Base-by-base conservation (phyloP, 2,888 invertebrate genomes). In the Sepiola atlantica region DNA sequence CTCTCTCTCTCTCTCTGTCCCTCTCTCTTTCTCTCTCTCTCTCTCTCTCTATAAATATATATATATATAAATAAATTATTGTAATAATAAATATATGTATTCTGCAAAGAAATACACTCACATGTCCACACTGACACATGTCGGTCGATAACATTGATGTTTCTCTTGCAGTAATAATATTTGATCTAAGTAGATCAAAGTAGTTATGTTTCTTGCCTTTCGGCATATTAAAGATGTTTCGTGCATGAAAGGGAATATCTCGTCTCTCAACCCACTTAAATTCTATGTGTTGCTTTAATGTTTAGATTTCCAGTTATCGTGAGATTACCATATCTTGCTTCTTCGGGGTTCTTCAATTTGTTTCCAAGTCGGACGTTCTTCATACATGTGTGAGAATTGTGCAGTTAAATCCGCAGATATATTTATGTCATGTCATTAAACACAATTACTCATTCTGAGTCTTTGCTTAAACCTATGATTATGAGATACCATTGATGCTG, bases 151-250 rank as follows among this genome's bases (percentile, higher is more conserved):
- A 77, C n/a, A n/a, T 77, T 77, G 77, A 32, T n/a, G 32, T 77
- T 18, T 77, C 77, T 16, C 77, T 77, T 14, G 18, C n/a, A 77
- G 77, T 14, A 77, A n/a, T 77, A 77, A 77, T 77, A 77, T 77
- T 77, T 77, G 77, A 77, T 77, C 77, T 77, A n/a, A 77, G 77
- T 77, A 77, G 77, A 77, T 77, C 77, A 77, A 77, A 77, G 77
- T 6, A 77, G n/a, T n/a, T 77, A 1, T 16, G n/a, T n/a, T 77
- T n/a, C 77, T 77, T 77, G 77, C 77, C 77, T 77, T 14, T 77
- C 77, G n/a, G 77, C 77, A 32, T n/a, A 77, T 32, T 32, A 77
- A 77, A n/a, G 77, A n/a, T 77, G n/a, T 32, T 77, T 77, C 77
- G 3, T 77, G n/a, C n/a, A 77, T 77, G 77, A 16, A 77, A 77